Evolutionary conservation across 2,888 invertebrate species (phyloP).

Genomic region (Cephus sareptanus): DNA sequence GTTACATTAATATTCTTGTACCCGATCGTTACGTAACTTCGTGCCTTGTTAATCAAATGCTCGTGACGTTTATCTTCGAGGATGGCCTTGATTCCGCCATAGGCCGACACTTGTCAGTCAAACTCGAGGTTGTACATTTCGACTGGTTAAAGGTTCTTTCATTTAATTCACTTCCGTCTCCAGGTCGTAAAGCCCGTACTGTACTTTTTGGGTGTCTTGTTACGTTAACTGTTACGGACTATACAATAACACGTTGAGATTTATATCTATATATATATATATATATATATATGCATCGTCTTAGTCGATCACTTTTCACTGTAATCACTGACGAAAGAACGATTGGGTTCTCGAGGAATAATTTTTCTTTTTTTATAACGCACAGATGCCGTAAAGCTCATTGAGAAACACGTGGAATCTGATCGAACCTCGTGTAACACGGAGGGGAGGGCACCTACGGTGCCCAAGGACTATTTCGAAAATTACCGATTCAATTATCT

Average conservation of each 20-base stretch:
- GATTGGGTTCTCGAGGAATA: neutral
- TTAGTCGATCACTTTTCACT: neutral
- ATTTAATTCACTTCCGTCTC: neutral
- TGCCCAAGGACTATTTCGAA: neutral
- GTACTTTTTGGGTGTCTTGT: neutral
- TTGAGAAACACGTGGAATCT: neutral
- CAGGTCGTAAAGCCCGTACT: neutral
- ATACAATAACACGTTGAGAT: neutral
- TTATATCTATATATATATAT: neutral
- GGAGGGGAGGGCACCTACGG: neutral
- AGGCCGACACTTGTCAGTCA: neutral
- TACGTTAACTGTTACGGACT: neutral
- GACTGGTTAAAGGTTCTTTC: neutral
- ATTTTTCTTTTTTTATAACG: neutral
- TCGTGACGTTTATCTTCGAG: neutral
- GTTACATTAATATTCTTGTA: neutral
- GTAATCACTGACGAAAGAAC: neutral
- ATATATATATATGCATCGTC: neutral
- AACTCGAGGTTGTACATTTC: neutral
- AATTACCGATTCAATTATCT: constrained; percentile 3
- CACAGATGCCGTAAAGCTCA: neutral
- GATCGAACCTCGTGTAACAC: neutral
- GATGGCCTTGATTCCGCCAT: neutral
- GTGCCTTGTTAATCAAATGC: neutral
- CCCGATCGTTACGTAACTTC: neutral